Percentiles rank a stretch among this genome's conserved stretches.
phyloP scores from a whole-genome alignment of 2,113 vertebrate species.

The Alexandromys fortis region DNA sequence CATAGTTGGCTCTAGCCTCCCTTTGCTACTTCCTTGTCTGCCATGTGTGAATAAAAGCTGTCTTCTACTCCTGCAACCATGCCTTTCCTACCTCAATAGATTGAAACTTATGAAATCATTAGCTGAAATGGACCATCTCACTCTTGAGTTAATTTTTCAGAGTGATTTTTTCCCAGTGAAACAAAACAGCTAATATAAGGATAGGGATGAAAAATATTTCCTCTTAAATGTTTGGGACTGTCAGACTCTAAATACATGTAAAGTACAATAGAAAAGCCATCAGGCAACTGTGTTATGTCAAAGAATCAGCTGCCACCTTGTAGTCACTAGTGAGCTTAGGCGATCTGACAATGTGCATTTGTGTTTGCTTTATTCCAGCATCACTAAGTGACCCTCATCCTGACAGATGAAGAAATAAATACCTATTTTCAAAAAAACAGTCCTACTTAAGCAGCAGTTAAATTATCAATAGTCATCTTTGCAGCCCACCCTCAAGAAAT shows the following conservation, averaged over 20 bases:
- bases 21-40: not conserved
- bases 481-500: not conserved
- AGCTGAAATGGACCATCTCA: too few relatives aligned
- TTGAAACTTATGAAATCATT: not conserved
- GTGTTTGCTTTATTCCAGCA: not conserved
- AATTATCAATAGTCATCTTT: not conserved
- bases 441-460: not conserved
- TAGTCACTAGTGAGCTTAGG: not conserved
- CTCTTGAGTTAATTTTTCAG: not conserved
- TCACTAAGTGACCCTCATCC: not conserved
- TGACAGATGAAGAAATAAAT: not conserved
- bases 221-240: not conserved
- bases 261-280: not conserved
- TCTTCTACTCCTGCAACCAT: not conserved
- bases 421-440: not conserved
- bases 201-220: not conserved
- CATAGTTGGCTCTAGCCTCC: too few relatives aligned
- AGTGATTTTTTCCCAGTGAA: not conserved
- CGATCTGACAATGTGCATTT: not conserved
- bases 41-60: not conserved
- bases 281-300: accelerated
- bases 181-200: not conserved
- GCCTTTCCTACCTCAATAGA: too few relatives aligned
- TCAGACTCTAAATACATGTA: not conserved
- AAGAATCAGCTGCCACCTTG: too few relatives aligned